Evolutionary conservation across 2,888 invertebrate species (phyloP), one percentile per base, ranked within the genome.

Genomic region (Tethea ocularis): DNA sequence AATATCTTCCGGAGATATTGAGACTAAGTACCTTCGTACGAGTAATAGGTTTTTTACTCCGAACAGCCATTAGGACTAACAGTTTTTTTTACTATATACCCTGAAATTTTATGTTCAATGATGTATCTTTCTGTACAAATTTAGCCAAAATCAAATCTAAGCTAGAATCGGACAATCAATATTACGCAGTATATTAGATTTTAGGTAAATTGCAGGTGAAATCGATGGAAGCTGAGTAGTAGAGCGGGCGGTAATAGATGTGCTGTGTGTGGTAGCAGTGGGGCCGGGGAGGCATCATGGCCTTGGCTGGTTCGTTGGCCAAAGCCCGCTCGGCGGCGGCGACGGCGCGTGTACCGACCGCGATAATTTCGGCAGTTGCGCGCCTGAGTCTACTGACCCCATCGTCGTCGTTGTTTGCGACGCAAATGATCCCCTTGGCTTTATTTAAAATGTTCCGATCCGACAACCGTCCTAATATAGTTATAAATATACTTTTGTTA

Each of bases 351-450:
- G 89, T 89, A 88, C 66, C 75, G 79, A 71, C 77, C 80, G 89
- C 88, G 91, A 89, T 91, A 89, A 92, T 89, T 92, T 92, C 89
- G 92, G 91, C 91, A 82, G 84, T 87, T 85, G 85, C 82, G 83
- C 81, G 83, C 75, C 72, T 67, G 86, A 88, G 91, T 90, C 82
- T 91, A 91, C 89, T 92, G 92, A 92, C 92, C 92, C 91, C 92
- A 20, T 46, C 46, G 84, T 77, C 71, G 63, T 68, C 76, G 86
- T 78, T 87, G 89, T 88, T 90, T 86, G 87, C 89, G 88, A 89
- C 90, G 86, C 88, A 85, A 89, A 88, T 88, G 82, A 88, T 90
- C 88, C 86, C 87, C 91, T 91, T 89, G 89, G 89, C 89, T 92
- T 90, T 91, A 92, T 92, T 92, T 87, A 91, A 92, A 90, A 88